Percentiles rank a stretch among this genome's conserved stretches.
phyloP scores from a whole-genome alignment of 2,888 invertebrate genomes.

The Parnassius orleans region DNA sequence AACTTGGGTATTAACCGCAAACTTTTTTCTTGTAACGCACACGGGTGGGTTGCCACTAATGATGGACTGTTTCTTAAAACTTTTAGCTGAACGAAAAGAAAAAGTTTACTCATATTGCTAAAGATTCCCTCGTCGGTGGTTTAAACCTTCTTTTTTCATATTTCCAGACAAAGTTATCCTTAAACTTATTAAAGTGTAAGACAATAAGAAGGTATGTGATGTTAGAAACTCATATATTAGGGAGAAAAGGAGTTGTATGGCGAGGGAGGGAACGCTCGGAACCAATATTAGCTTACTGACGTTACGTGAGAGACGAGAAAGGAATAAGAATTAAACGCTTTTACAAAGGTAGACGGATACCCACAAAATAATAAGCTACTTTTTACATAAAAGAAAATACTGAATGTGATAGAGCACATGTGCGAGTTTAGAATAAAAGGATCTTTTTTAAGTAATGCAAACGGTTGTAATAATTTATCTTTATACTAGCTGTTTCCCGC shows the following conservation, averaged over 20 bases:
- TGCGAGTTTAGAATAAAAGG: no score
- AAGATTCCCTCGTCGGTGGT: constrained; percentile 48
- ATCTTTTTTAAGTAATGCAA: no score
- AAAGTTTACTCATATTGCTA: constrained; percentile 40
- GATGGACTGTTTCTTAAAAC: constrained; percentile 58
- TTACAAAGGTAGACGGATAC: constrained; percentile 19
- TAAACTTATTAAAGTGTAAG: constrained; percentile 28
- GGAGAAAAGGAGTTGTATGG: constrained; percentile 26
- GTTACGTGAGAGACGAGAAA: constrained; percentile 42
- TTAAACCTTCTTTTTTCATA: constrained; percentile 43
- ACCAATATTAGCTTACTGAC: constrained; percentile 56
- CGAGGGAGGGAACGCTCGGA: constrained; percentile 38
- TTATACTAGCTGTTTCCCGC: no score
- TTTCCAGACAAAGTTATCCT: constrained; percentile 43
- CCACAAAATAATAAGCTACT: constrained; percentile 23
- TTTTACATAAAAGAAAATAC: constrained; percentile 7
- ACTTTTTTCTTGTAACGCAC: constrained; percentile 67
- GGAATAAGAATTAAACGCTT: constrained; percentile 49
- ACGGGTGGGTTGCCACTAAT: constrained; percentile 69
- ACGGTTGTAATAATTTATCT: no score
- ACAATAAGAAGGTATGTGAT: constrained; percentile 22
- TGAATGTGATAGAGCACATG: no score
- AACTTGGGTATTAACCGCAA: constrained; percentile 65
- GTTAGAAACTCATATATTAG: constrained; percentile 24
- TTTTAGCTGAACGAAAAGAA: constrained; percentile 39